These are phyloP conservation scores for Magallana gigas DNA, from an alignment of 1,140 invertebrate species.

Conservation along the genomic window DNA sequence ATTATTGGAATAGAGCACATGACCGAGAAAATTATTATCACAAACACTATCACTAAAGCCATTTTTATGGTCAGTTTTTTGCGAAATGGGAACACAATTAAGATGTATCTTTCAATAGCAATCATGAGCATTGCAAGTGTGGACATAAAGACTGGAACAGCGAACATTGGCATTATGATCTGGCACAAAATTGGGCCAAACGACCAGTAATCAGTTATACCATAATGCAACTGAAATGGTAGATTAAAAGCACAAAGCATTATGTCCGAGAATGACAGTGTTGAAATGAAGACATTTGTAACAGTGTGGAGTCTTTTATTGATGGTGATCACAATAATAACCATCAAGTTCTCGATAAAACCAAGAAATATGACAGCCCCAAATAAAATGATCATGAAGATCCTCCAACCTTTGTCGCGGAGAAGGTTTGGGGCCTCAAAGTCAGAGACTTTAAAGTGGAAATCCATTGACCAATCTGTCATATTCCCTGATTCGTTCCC, in stretches of 20 bases:
- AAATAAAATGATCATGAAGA: conserved; percentile 75
- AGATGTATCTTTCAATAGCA: conserved; percentile 85
- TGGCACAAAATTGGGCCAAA: conserved; percentile 82
- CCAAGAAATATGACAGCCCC: conserved; percentile 76
- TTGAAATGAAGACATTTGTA: conserved; percentile 98
- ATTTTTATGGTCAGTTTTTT: conserved; percentile 68
- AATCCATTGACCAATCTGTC: not conserved
- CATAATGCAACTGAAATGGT: conserved; percentile 86
- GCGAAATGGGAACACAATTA: conserved; percentile 83
- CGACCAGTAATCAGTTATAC: conserved; percentile 91
- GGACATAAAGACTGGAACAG: conserved; percentile 85
- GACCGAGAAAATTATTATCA: conserved; percentile 70
- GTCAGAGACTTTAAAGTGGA: not conserved
- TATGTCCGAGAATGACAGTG: conserved; percentile 96
- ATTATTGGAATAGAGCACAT: conserved; percentile 73
- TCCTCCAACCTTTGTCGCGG: conserved; percentile 64
- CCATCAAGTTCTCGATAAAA: conserved; percentile 90
- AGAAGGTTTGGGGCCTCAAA: conserved; percentile 32
- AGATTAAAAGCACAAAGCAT: conserved; percentile 94
- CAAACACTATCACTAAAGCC: conserved; percentile 66
- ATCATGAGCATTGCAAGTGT: conserved; percentile 87
- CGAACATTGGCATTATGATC: conserved; percentile 75
- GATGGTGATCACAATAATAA: conserved; percentile 89
- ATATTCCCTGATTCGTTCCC: not conserved
- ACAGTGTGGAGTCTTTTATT: conserved; percentile 97